Base-by-base conservation (phyloP, 2,888 invertebrate species). In the Conops quadrifasciatus region DNA sequence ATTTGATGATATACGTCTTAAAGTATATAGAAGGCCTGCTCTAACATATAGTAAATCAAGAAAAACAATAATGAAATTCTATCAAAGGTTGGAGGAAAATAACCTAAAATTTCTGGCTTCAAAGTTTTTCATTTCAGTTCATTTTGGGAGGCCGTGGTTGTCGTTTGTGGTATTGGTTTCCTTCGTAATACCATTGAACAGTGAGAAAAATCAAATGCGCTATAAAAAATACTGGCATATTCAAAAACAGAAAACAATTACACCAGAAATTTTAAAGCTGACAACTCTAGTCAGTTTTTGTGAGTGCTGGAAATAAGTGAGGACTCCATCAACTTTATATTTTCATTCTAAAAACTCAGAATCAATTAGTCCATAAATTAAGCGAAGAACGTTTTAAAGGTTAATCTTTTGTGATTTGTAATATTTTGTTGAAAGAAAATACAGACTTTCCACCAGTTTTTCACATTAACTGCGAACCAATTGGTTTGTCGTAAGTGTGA, bases 71-170 rank as follows among this genome's bases (percentile, higher is more conserved):
- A 30, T 24, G n/a, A 43, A 62, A 43, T 36, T 26, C 47, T 26
- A 47, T 47, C 63, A 47, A 47, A 7, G 26, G 5, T 45, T 36
- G 4, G 9, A 7, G 36, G 4, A 56, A 56, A 19, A 4, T 24
- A 56, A 19, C 53, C 53, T 24, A 56, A 56, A 49, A 24, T 11
- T 24, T 21, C 7, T 56, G 53, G 19, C n/a, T 24, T 49, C 4
- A 21, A 56, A 56, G 53, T 16, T 60, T 68, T 43, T 49, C 67
- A 49, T 60, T 49, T 68, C 67, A 68, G 67, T 68, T 60, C 24
- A 30, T 24, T 26, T 19, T 60, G 59, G 60, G 60, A 49, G 30
- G 67, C 59, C 49, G 67, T 28, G 47, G 45, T 47, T 21, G 26
- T 67, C 47, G 47, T 51, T 24, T 19, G 53, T 21, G 11, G 19